phyloP scores from a whole-genome alignment of 2,888 invertebrate species.

The Dione vanillae region DNA sequence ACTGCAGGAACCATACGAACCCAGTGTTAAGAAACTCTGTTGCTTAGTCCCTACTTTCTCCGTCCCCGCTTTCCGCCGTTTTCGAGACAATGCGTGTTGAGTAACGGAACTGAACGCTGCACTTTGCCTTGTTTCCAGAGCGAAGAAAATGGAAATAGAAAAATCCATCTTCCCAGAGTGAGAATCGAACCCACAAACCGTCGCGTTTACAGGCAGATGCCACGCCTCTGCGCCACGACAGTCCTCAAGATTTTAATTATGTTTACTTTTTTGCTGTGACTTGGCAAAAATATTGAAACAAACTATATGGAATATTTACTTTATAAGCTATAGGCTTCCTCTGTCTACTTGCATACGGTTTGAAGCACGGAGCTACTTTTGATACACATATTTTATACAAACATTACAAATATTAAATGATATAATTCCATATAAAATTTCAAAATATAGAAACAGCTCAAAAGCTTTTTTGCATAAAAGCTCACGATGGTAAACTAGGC shows the following conservation, averaged over 20 bases:
- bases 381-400: background rate
- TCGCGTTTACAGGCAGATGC: too few species aligned
- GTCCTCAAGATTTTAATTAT: too few species aligned
- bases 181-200: too few species aligned
- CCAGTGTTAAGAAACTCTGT: too few species aligned
- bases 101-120: background rate
- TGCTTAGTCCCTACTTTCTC: too few species aligned
- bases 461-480: constrained; percentile 19
- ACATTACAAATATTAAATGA: background rate
- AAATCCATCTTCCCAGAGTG: too few species aligned
- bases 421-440: constrained; percentile 18
- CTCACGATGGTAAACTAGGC: constrained; percentile 20
- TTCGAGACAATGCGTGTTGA: background rate
- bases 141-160: too few species aligned
- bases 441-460: background rate
- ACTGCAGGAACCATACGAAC: too few species aligned
- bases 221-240: background rate
- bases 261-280: too few species aligned
- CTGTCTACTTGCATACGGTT: background rate
- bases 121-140: background rate
- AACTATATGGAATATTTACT: too few species aligned
- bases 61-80: background rate
- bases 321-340: too few species aligned
- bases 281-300: too few species aligned
- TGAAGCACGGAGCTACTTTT: background rate